A percentile compares a stretch with the other conserved stretches of the same genome.
These are phyloP conservation scores for Acrossocheilus wenchowensis DNA, from an alignment of 2,797 vertebrate species.

Conservation along the genomic window DNA sequence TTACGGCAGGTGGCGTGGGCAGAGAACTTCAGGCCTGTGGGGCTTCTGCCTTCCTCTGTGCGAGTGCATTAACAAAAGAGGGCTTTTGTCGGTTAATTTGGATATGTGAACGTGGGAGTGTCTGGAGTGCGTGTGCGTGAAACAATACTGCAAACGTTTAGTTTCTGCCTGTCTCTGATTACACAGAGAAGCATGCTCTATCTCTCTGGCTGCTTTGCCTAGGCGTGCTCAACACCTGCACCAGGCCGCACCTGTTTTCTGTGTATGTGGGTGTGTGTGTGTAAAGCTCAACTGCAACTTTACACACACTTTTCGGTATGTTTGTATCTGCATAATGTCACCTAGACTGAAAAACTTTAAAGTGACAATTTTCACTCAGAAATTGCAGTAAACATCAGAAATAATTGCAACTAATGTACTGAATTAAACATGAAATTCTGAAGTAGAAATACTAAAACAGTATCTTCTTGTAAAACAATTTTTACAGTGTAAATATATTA, in stretches of 20 bases:
- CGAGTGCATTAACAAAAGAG: slow-evolving; percentile 43
- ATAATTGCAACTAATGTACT: neutral
- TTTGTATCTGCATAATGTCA: slow-evolving; percentile 11
- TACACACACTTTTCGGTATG: slow-evolving; percentile 26
- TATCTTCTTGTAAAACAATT: neutral
- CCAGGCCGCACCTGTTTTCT: slow-evolving; percentile 62
- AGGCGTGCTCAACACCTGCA: slow-evolving; percentile 60
- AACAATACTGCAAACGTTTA: slow-evolving; percentile 68
- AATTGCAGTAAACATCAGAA: neutral
- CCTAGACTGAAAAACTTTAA: neutral
- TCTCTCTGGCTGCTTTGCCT: slow-evolving; percentile 65
- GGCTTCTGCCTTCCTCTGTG: slow-evolving; percentile 41
- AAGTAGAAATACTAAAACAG: neutral
- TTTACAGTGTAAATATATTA: neutral
- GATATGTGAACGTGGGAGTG: slow-evolving; percentile 52
- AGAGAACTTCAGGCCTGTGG: slow-evolving; percentile 40
- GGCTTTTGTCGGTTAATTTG: slow-evolving; percentile 50
- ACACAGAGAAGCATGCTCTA: slow-evolving; percentile 70
- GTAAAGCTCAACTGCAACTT: slow-evolving; percentile 36
- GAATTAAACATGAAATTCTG: neutral
- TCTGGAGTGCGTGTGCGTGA: slow-evolving; percentile 46
- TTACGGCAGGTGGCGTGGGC: slow-evolving; percentile 58
- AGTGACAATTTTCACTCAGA: neutral
- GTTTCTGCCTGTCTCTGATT: slow-evolving; percentile 66
- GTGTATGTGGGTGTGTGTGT: slow-evolving; percentile 28